Evolutionary conservation across 2,113 vertebrate genomes (phyloP).

Genomic region (Dicaeum eximium): DNA sequence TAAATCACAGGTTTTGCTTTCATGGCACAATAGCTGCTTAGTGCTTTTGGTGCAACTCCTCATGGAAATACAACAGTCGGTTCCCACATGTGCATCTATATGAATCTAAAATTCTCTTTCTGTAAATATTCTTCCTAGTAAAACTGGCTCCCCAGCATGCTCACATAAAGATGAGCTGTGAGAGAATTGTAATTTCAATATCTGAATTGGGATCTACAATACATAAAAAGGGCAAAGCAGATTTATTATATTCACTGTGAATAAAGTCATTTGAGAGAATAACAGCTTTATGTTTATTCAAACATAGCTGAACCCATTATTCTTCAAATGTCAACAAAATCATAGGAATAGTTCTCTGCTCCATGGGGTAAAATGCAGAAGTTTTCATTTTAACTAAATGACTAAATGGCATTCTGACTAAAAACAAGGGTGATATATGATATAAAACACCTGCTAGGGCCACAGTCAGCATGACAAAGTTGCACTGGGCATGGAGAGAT

Average conservation of each 20-base stretch:
- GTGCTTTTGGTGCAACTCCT: not conserved
- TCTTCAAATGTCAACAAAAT: not conserved
- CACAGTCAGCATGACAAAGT: not conserved
- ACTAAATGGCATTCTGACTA: not conserved
- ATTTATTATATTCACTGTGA: not conserved
- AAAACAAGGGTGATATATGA: not conserved
- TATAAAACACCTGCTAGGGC: not conserved
- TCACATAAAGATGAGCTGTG: not conserved
- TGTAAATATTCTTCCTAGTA: not conserved
- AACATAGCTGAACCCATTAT: not conserved
- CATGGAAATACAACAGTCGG: not conserved
- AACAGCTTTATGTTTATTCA: slow-evolving; percentile 7
- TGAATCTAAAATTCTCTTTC: not conserved
- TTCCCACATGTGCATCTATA: not conserved
- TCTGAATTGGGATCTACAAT: not conserved
- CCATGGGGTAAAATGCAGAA: not conserved
- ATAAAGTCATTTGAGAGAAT: not conserved
- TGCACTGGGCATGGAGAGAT: not conserved
- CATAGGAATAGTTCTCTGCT: not conserved
- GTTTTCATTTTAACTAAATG: not conserved
- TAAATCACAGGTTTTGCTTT: not conserved
- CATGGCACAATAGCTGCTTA: not conserved
- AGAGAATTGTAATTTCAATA: not conserved
- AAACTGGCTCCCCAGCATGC: not conserved
- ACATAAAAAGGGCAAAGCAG: not conserved